phyloP scores from a whole-genome alignment of 1,140 invertebrate species.

The Heliothis subflexa region DNA sequence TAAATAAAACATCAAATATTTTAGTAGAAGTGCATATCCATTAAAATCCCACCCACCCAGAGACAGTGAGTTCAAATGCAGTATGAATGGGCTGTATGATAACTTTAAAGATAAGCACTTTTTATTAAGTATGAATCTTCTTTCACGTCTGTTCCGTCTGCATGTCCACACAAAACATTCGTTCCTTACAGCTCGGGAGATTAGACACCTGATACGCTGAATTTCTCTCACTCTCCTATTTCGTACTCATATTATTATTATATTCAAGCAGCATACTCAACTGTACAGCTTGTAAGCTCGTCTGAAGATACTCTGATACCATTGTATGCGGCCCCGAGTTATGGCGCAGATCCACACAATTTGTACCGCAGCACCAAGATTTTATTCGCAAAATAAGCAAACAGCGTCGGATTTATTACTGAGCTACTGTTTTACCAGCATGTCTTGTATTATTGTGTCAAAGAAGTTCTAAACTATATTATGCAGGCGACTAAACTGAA shows the following conservation, averaged over 20 bases:
- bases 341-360: neutral
- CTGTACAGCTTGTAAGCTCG: neutral
- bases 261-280: constrained; percentile 7
- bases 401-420: neutral
- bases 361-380: neutral
- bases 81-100: too few species aligned
- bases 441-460: neutral
- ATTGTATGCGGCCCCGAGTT: neutral
- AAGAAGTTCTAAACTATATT: neutral
- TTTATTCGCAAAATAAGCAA: neutral
- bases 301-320: constrained; percentile 3
- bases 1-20: too few species aligned
- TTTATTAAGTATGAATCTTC: neutral
- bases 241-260: constrained; percentile 6
- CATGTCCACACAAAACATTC: constrained; percentile 3
- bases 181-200: constrained; percentile 13
- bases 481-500: neutral
- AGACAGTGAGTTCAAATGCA: neutral
- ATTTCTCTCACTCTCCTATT: constrained; percentile 10
- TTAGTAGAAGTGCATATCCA: too few species aligned
- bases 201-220: constrained; percentile 9
- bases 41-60: too few species aligned
- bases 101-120: too few species aligned
- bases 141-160: neutral
- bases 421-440: neutral